A percentile compares a stretch with the other conserved stretches of the same genome.
Conservation (phyloP, 1,140 invertebrate genomes). For the Mylabris phalerata region DNA sequence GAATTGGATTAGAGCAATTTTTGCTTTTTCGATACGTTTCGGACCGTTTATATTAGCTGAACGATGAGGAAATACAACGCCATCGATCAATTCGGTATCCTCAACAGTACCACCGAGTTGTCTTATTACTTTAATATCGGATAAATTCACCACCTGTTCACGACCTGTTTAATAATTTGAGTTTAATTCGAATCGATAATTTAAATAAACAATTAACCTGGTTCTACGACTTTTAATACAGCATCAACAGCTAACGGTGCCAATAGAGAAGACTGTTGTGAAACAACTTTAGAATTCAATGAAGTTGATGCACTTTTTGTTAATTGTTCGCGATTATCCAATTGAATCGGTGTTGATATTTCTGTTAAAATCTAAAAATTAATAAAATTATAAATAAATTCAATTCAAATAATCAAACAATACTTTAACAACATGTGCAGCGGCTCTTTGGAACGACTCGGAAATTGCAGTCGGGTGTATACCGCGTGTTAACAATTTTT, state of each 20-base stretch:
- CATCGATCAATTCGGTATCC: constrained; percentile 94
- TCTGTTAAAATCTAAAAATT: constrained; percentile 61
- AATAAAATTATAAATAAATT: constrained; percentile 9
- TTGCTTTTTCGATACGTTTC: constrained; percentile 91
- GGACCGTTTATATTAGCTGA: constrained; percentile 86
- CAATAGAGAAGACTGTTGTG: constrained; percentile 90
- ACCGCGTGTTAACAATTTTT: constrained; percentile 87
- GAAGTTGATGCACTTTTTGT: constrained; percentile 95
- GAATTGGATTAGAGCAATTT: constrained; percentile 98
- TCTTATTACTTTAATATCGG: constrained; percentile 93
- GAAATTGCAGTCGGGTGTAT: constrained; percentile 98
- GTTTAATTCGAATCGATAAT: constrained; percentile 5
- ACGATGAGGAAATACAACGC: constrained; percentile 89
- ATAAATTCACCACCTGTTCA: constrained; percentile 58
- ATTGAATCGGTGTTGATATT: constrained; percentile 82
- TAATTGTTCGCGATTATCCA: constrained; percentile 81
- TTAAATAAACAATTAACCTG: constrained; percentile 27
- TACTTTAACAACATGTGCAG: constrained; percentile 68
- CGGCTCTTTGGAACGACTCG: constrained; percentile 91
- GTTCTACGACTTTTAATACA: constrained; percentile 73
- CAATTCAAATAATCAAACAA: not conserved
- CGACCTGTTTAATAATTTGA: constrained; percentile 39
- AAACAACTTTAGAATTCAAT: constrained; percentile 98
- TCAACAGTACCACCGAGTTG: constrained; percentile 96
- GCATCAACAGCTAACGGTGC: constrained; percentile 97